Evolutionary conservation across 2,888 invertebrate species (phyloP), one percentile per base, ranked within the genome.

Genomic region (Stenichneumon culpator): DNA sequence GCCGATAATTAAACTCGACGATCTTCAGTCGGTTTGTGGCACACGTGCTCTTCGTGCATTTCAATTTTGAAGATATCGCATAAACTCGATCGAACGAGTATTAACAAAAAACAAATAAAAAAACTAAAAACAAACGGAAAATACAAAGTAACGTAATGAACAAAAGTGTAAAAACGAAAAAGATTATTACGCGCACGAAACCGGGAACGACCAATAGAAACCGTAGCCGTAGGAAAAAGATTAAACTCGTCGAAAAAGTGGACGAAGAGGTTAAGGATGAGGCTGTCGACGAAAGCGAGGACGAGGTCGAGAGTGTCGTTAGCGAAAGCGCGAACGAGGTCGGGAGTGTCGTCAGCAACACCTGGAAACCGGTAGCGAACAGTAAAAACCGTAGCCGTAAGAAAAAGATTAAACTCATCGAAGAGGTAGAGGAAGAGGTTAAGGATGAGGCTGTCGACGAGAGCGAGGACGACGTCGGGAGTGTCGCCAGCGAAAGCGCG

Each of bases 321-420:
- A 28, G n/a, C 22, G 28, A 74, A 39, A 72, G 69, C 57, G 72
- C 75, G 32, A 32, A 60, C n/a, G 72, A 79, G 16, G 9, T 14
- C 2, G 77, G 0, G 57, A 80, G 19, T 54, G 52, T 47, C 54
- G 19, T 19, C n/a, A 19, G 14, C 28, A 19, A 74, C 11, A 9
- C 3, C 39, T 9, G 9, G 16, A 47, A 28, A 19, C 63, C 28
- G 2, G 25, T 9, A 63, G 44, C 63, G n/a, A 74, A 63, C 25
- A n/a, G 47, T 19, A 44, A 19, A 63, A 32, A 19, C 6, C 63
- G 63, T n/a, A n/a, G 25, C 0, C 32, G 19, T n/a, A 74, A 28
- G n/a, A 74, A 74, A 47, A 74, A 74, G 28, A 47, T 63, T n/a
- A 74, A 63, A 63, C 74, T 74, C 63, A 47, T 63, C 11, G 63